A percentile compares a stretch with the other conserved stretches of the same genome.
Evolutionary conservation across 2,888 invertebrate species (phyloP).

Genomic region (Boloria euphrosyne): DNA sequence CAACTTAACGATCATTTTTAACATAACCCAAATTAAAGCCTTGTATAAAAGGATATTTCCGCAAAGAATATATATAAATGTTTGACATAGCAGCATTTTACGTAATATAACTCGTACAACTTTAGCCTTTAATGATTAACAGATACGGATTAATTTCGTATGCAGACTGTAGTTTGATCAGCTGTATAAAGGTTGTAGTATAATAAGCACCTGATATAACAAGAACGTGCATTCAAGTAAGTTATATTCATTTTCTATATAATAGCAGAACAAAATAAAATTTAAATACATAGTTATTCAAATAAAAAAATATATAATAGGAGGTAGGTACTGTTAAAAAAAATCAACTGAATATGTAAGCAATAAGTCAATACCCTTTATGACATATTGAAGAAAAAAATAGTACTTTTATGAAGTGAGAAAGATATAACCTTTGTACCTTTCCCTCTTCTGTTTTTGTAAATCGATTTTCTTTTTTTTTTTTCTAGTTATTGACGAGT

Average conservation of each 20-base stretch:
- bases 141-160: neutral
- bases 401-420: no score
- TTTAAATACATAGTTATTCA: conserved; percentile 10
- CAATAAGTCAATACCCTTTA: neutral
- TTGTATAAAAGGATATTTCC: conserved; percentile 8
- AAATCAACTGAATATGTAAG: neutral
- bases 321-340: neutral
- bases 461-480: no score
- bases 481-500: no score
- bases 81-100: conserved; percentile 14
- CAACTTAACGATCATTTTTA: neutral
- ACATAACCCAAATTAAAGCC: neutral
- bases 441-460: no score
- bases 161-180: conserved; percentile 40
- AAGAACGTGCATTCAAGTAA: conserved; percentile 19
- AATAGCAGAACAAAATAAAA: conserved; percentile 8
- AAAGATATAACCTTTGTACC: no score
- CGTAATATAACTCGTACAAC: neutral
- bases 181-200: conserved; percentile 35
- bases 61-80: conserved; percentile 10
- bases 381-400: no score
- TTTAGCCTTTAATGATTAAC: neutral
- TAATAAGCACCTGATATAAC: conserved; percentile 40
- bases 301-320: neutral
- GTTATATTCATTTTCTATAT: conserved; percentile 17